These are phyloP conservation scores for fruit fly (Drosophila melanogaster) DNA, from an alignment of 1,140 invertebrate species.

Conservation along the genomic window DNA sequence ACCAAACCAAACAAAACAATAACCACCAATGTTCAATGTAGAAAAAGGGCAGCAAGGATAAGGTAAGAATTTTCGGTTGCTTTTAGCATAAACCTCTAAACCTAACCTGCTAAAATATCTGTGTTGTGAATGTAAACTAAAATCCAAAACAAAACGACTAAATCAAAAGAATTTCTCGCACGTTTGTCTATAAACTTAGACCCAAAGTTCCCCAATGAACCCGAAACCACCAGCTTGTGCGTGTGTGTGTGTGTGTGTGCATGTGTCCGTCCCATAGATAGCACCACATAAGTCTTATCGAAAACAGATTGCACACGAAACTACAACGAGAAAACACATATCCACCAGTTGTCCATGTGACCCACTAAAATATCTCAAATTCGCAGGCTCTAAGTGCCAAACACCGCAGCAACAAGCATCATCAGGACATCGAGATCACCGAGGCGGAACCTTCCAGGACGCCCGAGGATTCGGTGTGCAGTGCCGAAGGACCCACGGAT, in stretches of 20 bases:
- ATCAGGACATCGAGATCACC: constrained; percentile 86
- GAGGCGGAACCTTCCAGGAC: constrained; percentile 89
- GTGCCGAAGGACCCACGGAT: constrained; percentile 88
- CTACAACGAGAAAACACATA: constrained; percentile 6
- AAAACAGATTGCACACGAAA: constrained; percentile 39
- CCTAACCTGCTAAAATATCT: constrained; percentile 46
- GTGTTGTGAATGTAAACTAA: constrained; percentile 59
- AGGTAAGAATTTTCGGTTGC: constrained; percentile 87
- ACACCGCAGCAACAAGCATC: constrained; percentile 85
- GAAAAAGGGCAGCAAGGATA: constrained; percentile 93
- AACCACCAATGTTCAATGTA: constrained; percentile 83
- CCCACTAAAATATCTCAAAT: constrained; percentile 36
- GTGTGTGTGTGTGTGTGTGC: constrained; percentile 37
- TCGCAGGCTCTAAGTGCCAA: constrained; percentile 87
- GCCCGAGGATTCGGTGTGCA: constrained; percentile 90
- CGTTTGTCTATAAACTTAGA: constrained; percentile 55
- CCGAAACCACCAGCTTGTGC: constrained; percentile 2
- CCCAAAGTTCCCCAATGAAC: constrained; percentile 7
- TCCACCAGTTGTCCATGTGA: not conserved
- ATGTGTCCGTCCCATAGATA: constrained; percentile 53
- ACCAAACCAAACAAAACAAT: constrained; percentile 74
- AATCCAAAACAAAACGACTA: constrained; percentile 13
- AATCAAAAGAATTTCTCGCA: constrained; percentile 39
- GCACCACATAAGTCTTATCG: constrained; percentile 38
- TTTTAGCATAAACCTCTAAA: constrained; percentile 42